phyloP scores from a whole-genome alignment of 2,888 invertebrate species.

The Antheraea assamensis region DNA sequence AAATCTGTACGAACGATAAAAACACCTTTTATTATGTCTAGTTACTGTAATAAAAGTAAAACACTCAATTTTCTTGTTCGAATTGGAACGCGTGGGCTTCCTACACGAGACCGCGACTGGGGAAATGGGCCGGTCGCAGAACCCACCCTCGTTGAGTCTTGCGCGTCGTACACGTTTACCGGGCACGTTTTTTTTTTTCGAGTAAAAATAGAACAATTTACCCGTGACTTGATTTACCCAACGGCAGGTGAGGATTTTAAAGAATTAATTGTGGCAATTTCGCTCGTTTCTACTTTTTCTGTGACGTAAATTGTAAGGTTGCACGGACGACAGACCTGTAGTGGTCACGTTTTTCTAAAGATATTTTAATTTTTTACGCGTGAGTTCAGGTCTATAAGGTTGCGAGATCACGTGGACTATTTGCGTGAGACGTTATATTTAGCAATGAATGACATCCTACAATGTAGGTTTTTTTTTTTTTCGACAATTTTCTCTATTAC shows the following conservation, averaged over 20 bases:
- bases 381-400: neutral
- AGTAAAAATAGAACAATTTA: slow-evolving; percentile 32
- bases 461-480: neutral
- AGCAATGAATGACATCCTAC: neutral
- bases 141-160: neutral
- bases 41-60: slow-evolving; percentile 26
- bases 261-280: slow-evolving; percentile 10
- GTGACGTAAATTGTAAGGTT: slow-evolving; percentile 12
- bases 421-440: neutral
- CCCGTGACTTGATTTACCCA: neutral
- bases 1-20: slow-evolving; percentile 13
- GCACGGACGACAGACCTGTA: neutral
- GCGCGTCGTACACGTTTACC: slow-evolving; percentile 10
- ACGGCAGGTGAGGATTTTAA: neutral
- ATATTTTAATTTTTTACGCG: slow-evolving; percentile 1
- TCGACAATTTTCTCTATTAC: too few species aligned
- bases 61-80: slow-evolving; percentile 5
- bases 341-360: neutral
- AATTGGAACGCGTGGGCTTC: slow-evolving; percentile 6
- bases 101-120: neutral
- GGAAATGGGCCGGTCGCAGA: slow-evolving; percentile 2
- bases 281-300: neutral
- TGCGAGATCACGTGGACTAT: neutral
- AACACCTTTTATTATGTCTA: slow-evolving; percentile 27
- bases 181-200: slow-evolving; percentile 10